A percentile compares a stretch with the other conserved stretches of the same genome.
Evolutionary conservation across 2,888 invertebrate species (phyloP).

Genomic region (Tetanocera ferruginea): DNA sequence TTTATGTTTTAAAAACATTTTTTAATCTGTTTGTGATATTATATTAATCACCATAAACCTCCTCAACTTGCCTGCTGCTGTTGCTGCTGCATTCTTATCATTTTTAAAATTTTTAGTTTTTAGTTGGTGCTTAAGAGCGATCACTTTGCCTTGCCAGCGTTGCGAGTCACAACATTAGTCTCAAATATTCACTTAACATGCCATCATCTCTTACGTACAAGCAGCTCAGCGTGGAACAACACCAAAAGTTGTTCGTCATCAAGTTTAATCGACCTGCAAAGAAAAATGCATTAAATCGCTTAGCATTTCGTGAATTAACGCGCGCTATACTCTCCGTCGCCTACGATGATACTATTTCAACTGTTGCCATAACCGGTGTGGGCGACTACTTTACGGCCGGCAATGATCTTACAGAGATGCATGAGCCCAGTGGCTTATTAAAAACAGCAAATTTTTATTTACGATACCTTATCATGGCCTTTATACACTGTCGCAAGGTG

Average conservation of each 20-base stretch:
- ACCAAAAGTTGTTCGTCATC: conserved; percentile 74
- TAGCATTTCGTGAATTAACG: conserved; percentile 79
- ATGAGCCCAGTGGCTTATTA: conserved; percentile 55
- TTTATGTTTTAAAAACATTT: too few relatives aligned
- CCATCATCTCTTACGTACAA: conserved; percentile 38
- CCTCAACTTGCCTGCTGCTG: too few relatives aligned
- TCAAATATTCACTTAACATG: neutral
- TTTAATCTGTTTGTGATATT: too few relatives aligned
- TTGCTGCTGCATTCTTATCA: too few relatives aligned
- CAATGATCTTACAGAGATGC: conserved; percentile 50
- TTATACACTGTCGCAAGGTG: conserved; percentile 89
- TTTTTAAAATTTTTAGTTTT: too few relatives aligned
- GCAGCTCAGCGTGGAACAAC: conserved; percentile 57
- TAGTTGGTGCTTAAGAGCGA: too few relatives aligned
- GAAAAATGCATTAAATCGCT: conserved; percentile 81
- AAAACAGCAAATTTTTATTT: conserved; percentile 57
- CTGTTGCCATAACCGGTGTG: conserved; percentile 80
- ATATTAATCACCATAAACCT: too few relatives aligned
- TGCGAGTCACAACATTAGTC: neutral
- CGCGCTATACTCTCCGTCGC: conserved; percentile 79
- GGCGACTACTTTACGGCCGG: conserved; percentile 56
- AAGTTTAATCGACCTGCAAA: conserved; percentile 81
- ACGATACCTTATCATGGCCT: conserved; percentile 79
- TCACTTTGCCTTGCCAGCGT: neutral
- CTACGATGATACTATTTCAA: conserved; percentile 74